Base-by-base conservation (phyloP, 2,113 vertebrate genomes). In the Hiodon tergisus region DNA sequence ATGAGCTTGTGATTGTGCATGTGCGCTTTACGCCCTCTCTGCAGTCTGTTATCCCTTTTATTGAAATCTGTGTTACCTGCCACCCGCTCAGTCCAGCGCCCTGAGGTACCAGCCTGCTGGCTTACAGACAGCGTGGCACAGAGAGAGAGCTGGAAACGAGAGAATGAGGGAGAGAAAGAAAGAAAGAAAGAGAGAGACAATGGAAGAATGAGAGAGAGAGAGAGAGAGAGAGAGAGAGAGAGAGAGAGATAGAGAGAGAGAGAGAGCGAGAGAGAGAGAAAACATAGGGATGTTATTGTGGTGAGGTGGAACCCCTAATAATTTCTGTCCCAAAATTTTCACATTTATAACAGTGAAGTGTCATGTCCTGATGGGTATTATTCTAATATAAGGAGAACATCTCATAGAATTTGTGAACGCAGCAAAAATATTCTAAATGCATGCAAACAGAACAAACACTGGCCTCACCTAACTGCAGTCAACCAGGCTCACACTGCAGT, bases 21-120 rank as follows among this genome's bases (percentile, higher is more conserved):
- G 60, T 13, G 61, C 83, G 83, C 83, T 84, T 83, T 80, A 81
- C 77, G n/a, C 58, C 83, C 83, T 82, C 83, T 10, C 86, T 83
- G 83, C 86, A 83, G 85, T 88, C 87, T 81, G 80, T 90, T 91
- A 92, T 92, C 90, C 89, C 83, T 89, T 91, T 91, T 88, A 92
- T 91, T 90, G 88, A 90, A 91, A 90, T 89, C 86, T 85, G 79
- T 89, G 88, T 89, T 89, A 90, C 89, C 89, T 90, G 88, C 87
- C 86, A 82, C 87, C 87, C 88, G 84, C 81, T 83, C 86, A 86
- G 88, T 87, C 87, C 87, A 85, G 86, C 83, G 83, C 83, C 88
- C 87, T 78, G 81, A 87, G 88, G 89, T 83, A 79, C 78, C 84
- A 83, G 85, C 83, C 76, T 83, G 82, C 88, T 90, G 87, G 85